Evolutionary conservation across 2,888 invertebrate genomes (phyloP), one percentile per base, ranked within the genome.

Genomic region (Napeogenes sylphis): DNA sequence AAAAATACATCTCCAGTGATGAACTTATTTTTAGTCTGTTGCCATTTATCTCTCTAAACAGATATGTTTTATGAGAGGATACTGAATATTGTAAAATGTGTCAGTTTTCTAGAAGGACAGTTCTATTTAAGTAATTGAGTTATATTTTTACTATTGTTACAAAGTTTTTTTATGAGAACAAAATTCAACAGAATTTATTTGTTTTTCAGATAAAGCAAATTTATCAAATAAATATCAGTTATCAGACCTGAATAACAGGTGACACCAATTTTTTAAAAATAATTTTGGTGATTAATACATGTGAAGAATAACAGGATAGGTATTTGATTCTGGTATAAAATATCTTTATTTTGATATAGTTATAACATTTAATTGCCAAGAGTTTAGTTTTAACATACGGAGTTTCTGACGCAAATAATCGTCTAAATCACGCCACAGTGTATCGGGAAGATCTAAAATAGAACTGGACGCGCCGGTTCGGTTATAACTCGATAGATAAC

Each of bases 391-490:
- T 63, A 67, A 58, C 56, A 45, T 54, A 54, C 63, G 58, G 76
- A 76, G 69, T 72, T 75, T 75, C 74, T 81, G 80, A 83, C 84
- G 81, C 80, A 84, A 84, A 83, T 82, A 83, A 79, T 75, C 70
- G 67, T 74, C 72, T 74, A 81, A 79, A 79, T 78, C 80, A 79
- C 75, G 78, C 75, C 78, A 21, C 21, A 76, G 73, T 76, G 78
- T 80, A 79, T 80, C 75, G 78, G 78, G 76, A 79, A 75, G 77
- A 76, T 81, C 80, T 75, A 82, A 84, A 83, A 81, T 85, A 85
- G 85, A 83, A 76, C 75, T 69, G 65, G 69, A 68, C 73, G 66
- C 66, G 68, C 67, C 70, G 66, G 66, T 67, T 68, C 69, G 68
- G 62, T 70, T 69, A 73, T 73, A 72, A 70, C 69, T 65, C 70